These are phyloP conservation scores for Chironomus tentans DNA, from an alignment of 2,888 invertebrate genomes.

Conservation along the genomic window DNA sequence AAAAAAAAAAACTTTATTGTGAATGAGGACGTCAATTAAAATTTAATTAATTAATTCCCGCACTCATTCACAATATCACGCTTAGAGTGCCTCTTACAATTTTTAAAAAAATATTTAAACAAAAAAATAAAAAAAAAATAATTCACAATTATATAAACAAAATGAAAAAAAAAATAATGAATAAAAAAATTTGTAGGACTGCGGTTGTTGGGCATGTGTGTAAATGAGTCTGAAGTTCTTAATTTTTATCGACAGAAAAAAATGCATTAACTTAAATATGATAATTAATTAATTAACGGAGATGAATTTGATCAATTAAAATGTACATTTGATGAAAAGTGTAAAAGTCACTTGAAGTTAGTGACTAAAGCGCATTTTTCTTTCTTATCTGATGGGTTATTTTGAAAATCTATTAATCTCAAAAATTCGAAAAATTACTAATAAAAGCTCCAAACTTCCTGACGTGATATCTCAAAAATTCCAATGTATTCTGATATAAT, in stretches of 20 bases:
- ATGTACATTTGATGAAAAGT: background rate
- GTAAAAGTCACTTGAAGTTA: too few relatives aligned
- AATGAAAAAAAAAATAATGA: background rate
- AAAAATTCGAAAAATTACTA: too few relatives aligned
- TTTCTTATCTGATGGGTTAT: too few relatives aligned
- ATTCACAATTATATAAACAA: background rate
- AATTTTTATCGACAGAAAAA: background rate
- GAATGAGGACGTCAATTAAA: background rate
- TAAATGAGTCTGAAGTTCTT: background rate
- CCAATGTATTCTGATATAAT: too few relatives aligned
- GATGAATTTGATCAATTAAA: background rate
- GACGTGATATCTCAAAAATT: too few relatives aligned
- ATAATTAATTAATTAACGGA: background rate
- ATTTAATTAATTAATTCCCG: background rate
- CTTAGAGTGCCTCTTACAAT: conserved; percentile 25
- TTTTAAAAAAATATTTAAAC: conserved; percentile 2
- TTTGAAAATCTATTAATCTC: too few relatives aligned
- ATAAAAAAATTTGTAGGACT: background rate
- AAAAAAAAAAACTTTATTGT: background rate
- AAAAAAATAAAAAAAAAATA: background rate
- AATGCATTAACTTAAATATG: background rate
- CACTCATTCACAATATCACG: background rate
- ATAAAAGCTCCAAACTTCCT: too few relatives aligned
- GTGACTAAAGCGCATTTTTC: too few relatives aligned
- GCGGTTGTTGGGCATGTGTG: background rate